These are phyloP conservation scores for Nomada fabriciana DNA, from an alignment of 2,888 invertebrate genomes.

Conservation along the genomic window DNA sequence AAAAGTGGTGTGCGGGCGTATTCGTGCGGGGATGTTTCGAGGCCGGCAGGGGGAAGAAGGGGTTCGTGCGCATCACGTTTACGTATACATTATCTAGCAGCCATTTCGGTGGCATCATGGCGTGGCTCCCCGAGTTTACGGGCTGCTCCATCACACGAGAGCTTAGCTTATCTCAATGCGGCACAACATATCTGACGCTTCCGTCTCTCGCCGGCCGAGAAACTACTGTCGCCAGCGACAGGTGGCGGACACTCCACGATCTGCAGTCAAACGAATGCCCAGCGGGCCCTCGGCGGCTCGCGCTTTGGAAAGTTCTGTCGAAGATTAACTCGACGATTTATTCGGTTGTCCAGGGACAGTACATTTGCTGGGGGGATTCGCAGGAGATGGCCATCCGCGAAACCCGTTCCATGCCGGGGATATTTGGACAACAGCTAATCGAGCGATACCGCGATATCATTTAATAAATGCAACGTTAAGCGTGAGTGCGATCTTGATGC, in stretches of 20 bases:
- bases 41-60: constrained; percentile 50
- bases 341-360: constrained; percentile 68
- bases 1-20: constrained; percentile 32
- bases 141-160: constrained; percentile 82
- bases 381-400: constrained; percentile 40
- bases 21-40: constrained; percentile 15
- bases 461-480: constrained; percentile 42
- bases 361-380: constrained; percentile 59
- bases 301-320: constrained; percentile 77
- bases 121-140: constrained; percentile 79
- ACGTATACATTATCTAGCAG: constrained; percentile 80
- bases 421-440: constrained; percentile 75
- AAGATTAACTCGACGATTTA: constrained; percentile 79
- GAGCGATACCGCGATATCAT: constrained; percentile 74
- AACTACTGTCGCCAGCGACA: constrained; percentile 77
- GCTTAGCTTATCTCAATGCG: constrained; percentile 83
- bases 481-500: constrained; percentile 32
- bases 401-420: constrained; percentile 56
- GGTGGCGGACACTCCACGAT: constrained; percentile 73
- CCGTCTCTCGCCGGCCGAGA: constrained; percentile 74
- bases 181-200: constrained; percentile 82
- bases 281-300: constrained; percentile 43
- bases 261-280: constrained; percentile 76
- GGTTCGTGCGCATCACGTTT: constrained; percentile 64
- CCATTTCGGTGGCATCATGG: constrained; percentile 81